Evolutionary conservation across 2,113 vertebrate genomes (phyloP).

Genomic region (Mionectes macconnelli): DNA sequence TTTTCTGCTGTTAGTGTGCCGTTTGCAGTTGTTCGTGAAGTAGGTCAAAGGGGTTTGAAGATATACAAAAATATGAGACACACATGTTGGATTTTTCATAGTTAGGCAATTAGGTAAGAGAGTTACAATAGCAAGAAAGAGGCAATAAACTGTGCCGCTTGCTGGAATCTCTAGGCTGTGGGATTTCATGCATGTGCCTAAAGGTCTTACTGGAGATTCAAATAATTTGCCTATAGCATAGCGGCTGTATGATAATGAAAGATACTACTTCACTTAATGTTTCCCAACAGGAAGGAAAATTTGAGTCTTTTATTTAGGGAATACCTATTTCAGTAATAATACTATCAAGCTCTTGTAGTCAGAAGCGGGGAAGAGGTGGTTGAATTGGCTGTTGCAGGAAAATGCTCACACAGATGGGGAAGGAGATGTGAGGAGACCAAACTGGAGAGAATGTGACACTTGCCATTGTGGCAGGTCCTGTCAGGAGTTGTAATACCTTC

Average conservation of each 20-base stretch:
- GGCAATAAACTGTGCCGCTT: rapidly evolving
- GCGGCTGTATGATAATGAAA: not conserved
- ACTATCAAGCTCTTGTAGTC: not conserved
- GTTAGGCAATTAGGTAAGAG: not conserved
- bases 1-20: not conserved
- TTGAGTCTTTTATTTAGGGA: not conserved
- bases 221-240: not conserved
- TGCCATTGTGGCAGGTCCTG: not conserved
- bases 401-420: not conserved
- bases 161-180: not conserved
- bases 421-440: not conserved
- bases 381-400: not conserved
- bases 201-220: not conserved
- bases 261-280: not conserved
- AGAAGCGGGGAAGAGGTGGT: rapidly evolving
- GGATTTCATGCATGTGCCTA: not conserved
- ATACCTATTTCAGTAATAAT: not conserved
- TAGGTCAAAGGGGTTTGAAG: not conserved
- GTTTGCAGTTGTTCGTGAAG: not conserved
- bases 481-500: not conserved
- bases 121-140: not conserved
- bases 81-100: not conserved
- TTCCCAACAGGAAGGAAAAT: not conserved
- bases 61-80: not conserved
- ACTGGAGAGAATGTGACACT: not conserved